These are phyloP conservation scores for Morpho achilles DNA, from an alignment of 2,888 invertebrate species.

Conservation along the genomic window DNA sequence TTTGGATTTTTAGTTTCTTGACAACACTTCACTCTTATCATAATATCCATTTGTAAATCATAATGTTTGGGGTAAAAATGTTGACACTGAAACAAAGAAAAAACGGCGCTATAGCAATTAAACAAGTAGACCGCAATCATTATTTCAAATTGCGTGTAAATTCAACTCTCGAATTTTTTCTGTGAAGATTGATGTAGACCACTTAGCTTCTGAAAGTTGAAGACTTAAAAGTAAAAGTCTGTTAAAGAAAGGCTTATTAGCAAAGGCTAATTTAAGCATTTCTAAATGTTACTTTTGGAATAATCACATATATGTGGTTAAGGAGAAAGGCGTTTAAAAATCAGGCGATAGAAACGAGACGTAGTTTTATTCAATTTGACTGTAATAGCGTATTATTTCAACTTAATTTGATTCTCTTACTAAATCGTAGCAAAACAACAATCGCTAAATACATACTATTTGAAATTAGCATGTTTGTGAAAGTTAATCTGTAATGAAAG, in stretches of 20 bases:
- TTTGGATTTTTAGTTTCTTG: conserved; percentile 79
- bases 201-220: conserved; percentile 21
- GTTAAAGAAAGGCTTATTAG: neutral
- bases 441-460: too few species aligned
- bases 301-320: conserved; percentile 44
- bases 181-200: neutral
- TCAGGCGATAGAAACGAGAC: conserved; percentile 33
- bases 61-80: conserved; percentile 79
- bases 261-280: conserved; percentile 35
- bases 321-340: conserved; percentile 57
- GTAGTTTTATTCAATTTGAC: conserved; percentile 1
- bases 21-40: conserved; percentile 78
- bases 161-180: neutral
- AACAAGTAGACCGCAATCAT: neutral
- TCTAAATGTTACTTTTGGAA: conserved; percentile 41
- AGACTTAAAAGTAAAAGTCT: conserved; percentile 18
- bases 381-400: neutral
- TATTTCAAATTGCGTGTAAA: neutral
- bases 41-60: conserved; percentile 80
- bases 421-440: too few species aligned
- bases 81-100: conserved; percentile 75
- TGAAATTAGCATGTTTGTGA: too few species aligned
- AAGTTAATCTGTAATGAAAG: too few species aligned
- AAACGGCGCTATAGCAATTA: conserved; percentile 22
- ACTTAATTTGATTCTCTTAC: neutral